phyloP scores from a whole-genome alignment of 2,113 vertebrate species.

The Rhipidura dahli region DNA sequence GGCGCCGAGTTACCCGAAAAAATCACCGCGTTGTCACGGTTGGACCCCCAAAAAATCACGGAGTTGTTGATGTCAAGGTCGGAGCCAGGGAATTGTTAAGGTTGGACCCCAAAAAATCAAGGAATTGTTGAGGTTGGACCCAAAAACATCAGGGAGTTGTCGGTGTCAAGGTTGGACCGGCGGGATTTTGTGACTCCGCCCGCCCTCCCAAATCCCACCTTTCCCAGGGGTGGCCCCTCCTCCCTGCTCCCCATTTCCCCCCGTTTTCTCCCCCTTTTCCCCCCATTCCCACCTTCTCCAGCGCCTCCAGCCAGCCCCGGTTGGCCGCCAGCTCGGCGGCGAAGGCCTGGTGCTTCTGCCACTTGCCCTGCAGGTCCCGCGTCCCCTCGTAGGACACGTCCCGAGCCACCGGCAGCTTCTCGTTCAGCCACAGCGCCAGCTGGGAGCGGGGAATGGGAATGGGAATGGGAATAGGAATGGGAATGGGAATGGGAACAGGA shows the following conservation, averaged over 20 bases:
- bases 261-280: rapidly evolving
- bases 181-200: neutral
- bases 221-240: neutral
- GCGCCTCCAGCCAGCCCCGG: constrained; percentile 85
- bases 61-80: too few species aligned
- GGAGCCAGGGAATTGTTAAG: neutral
- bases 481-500: rapidly evolving
- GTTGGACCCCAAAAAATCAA: neutral
- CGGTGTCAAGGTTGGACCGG: too few species aligned
- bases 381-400: constrained; percentile 88
- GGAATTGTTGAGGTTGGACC: rapidly evolving
- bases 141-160: too few species aligned
- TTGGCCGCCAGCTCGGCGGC: constrained; percentile 90
- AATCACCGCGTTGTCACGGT: too few species aligned
- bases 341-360: constrained; percentile 93
- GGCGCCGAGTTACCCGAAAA: too few species aligned
- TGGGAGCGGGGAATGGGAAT: neutral
- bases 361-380: constrained; percentile 89
- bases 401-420: constrained; percentile 93
- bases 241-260: rapidly evolving
- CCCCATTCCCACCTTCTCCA: constrained; percentile 75
- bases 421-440: constrained; percentile 90
- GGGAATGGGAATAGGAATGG: neutral
- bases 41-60: too few species aligned
- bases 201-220: neutral